Evolutionary conservation across 1,140 invertebrate species (phyloP).

Genomic region (Acromyrmex echinatior): DNA sequence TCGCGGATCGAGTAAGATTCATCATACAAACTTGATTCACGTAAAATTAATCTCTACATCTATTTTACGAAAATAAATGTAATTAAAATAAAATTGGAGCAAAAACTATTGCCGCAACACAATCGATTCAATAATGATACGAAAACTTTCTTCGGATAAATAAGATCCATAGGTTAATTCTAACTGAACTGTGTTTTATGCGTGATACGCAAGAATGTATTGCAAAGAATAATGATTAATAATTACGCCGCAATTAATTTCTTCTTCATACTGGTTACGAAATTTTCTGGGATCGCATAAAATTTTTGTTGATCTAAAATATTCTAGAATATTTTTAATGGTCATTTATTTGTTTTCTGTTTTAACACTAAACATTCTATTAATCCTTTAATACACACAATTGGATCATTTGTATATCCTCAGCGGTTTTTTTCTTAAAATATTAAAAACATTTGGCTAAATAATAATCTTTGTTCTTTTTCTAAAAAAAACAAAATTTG

Average conservation of each 20-base stretch:
- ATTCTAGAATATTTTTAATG: too few species aligned
- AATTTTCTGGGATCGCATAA: slow-evolving; percentile 20
- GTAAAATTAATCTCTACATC: background rate
- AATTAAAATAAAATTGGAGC: background rate
- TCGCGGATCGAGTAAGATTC: background rate
- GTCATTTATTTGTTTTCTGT: background rate
- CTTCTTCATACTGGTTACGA: background rate
- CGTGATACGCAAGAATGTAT: background rate
- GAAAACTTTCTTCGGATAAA: background rate
- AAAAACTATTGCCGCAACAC: background rate
- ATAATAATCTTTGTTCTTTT: too few species aligned
- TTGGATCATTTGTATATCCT: too few species aligned
- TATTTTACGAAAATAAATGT: background rate
- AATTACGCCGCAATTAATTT: background rate
- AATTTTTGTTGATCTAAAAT: background rate
- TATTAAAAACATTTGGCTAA: too few species aligned
- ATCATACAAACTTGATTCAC: slow-evolving; percentile 7
- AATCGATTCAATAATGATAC: background rate
- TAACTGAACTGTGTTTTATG: background rate
- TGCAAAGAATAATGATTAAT: slow-evolving; percentile 8
- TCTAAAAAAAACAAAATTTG: too few species aligned
- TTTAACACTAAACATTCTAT: background rate
- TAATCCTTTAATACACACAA: background rate
- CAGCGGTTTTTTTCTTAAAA: too few species aligned
- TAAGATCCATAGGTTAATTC: background rate